Evolutionary conservation across 2,888 invertebrate genomes (phyloP), one percentile per base, ranked within the genome.

Genomic region (Lacanobia oleracea): DNA sequence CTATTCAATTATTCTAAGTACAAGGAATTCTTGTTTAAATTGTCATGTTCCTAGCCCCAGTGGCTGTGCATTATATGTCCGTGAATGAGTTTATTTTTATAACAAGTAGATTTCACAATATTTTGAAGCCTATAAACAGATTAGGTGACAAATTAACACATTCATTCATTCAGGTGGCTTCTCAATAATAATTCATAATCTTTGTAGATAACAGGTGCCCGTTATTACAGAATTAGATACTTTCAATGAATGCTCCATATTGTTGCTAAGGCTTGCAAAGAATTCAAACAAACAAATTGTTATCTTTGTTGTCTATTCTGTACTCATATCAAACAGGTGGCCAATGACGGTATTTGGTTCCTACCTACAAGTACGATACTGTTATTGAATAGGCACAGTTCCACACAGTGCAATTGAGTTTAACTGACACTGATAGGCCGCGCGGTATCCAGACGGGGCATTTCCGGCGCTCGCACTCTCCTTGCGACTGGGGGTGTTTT

Each of bases 251-350:
- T 23, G n/a, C 40, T n/a, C 14, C 18, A 40, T 50, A 37, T 23
- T 18, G 37, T 33, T 21, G 56, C n/a, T 67, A 12, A 48, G 21
- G 27, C 21, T n/a, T 16, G 16, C n/a, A 21, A 77, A 68, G n/a
- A 50, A 69, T 68, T 67, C 21, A 21, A 72, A 54, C 16, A 33
- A 62, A 51, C 37, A 23, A 16, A 51, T 7, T 50, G 16, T 69
- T 69, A 43, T 70, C 56, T 50, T 70, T 33, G 21, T 21, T 57
- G 50, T 21, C 23, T 23, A 37, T 50, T 77, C n/a, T 77, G 33
- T 23, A n/a, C 12, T 67, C 54, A 45, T 77, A 51, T 59, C 51
- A 45, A 73, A 71, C 69, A 78, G 50, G 73, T 77, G 78, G 51
- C 57, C 9, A 45, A 59, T 68, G 45, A 70, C 18, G 37, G 33